Conservation (phyloP, 2,888 invertebrate species). For the Agapostemon virescens region DNA sequence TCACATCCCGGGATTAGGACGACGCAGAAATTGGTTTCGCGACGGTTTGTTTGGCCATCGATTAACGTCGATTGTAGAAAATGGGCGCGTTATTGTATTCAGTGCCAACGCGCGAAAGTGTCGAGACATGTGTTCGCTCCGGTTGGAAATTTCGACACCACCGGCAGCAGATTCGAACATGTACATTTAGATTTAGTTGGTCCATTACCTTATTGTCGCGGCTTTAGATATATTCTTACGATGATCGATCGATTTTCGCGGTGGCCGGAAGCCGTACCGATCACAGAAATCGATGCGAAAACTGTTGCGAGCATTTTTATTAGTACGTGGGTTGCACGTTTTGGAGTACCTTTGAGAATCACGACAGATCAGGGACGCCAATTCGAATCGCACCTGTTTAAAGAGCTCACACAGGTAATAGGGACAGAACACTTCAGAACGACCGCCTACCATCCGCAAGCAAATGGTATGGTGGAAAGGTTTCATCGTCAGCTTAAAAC, state of each 20-base stretch:
- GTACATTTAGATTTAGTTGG: conserved; percentile 75
- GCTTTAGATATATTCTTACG: conserved; percentile 72
- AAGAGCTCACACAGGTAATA: not conserved
- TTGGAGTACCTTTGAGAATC: not conserved
- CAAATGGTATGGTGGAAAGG: not conserved
- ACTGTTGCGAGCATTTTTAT: conserved; percentile 4
- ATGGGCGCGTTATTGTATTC: conserved; percentile 72
- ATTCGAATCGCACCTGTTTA: not conserved
- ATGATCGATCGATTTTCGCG: conserved; percentile 68
- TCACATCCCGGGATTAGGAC: conserved; percentile 66
- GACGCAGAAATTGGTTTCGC: conserved; percentile 67
- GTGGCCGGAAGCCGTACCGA: conserved; percentile 59
- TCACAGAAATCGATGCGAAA: conserved; percentile 26
- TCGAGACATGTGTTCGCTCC: conserved; percentile 71
- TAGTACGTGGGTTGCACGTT: not conserved
- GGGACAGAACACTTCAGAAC: not conserved
- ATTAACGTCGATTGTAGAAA: conserved; percentile 71
- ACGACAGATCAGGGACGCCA: not conserved
- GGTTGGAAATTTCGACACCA: conserved; percentile 58
- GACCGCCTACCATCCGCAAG: not conserved
- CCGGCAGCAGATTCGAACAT: conserved; percentile 70
- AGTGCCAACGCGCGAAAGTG: conserved; percentile 75
- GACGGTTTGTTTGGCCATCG: conserved; percentile 77
- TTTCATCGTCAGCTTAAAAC: not conserved
- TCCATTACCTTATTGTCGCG: conserved; percentile 21